These are phyloP conservation scores for Eustalomyia histrio DNA, from an alignment of 2,888 invertebrate species.

Conservation along the genomic window DNA sequence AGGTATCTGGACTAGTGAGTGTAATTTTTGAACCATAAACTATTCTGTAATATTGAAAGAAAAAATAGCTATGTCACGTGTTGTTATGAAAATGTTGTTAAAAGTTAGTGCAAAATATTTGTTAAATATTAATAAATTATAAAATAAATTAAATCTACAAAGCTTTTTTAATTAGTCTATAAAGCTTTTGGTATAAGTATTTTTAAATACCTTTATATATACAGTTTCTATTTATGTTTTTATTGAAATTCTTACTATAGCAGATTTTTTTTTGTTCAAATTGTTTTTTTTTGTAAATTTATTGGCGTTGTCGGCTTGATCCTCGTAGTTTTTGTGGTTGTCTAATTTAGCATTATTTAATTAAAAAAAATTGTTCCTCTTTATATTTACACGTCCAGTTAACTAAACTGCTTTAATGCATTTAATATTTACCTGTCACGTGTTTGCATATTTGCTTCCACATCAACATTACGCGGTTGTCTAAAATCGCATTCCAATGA, in stretches of 20 bases:
- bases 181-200: constrained; percentile 3
- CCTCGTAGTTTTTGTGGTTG: constrained; percentile 79
- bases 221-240: constrained; percentile 48
- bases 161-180: constrained; percentile 21
- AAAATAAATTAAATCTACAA: constrained; percentile 8
- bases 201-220: constrained; percentile 67
- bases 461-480: constrained; percentile 81
- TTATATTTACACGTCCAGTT: constrained; percentile 50
- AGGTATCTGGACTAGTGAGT: constrained; percentile 81
- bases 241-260: constrained; percentile 20
- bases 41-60: constrained; percentile 72
- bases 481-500: constrained; percentile 84
- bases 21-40: constrained; percentile 80
- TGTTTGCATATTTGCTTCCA: constrained; percentile 81
- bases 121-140: not conserved
- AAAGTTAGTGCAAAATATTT: not conserved
- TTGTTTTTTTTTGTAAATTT: constrained; percentile 56
- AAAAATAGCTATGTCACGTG: not conserved
- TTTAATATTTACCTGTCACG: constrained; percentile 77
- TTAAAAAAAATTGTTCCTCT: constrained; percentile 13
- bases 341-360: constrained; percentile 69
- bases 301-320: constrained; percentile 77
- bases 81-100: constrained; percentile 23
- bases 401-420: not conserved
- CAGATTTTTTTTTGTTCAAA: constrained; percentile 4